Evolutionary conservation across 2,113 vertebrate genomes (phyloP), one percentile per base, ranked within the genome.

Genomic region (Ranitomeya variabilis): DNA sequence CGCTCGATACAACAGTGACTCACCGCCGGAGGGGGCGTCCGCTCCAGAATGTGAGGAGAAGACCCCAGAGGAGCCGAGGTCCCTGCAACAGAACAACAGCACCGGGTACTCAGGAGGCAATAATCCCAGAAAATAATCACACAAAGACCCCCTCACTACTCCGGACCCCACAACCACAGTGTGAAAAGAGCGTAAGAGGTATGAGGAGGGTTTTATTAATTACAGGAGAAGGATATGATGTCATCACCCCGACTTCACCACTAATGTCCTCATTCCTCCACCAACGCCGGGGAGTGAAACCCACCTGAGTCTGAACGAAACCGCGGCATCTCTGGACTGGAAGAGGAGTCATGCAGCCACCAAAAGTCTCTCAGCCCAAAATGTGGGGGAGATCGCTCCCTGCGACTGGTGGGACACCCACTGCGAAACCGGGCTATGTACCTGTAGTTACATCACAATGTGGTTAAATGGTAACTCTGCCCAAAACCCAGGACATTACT

Each of bases 361-460:
- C 97, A 97, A 90, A 97, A 96, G 23, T 93, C 91, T 57, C 84
- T 89, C n/a, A 90, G 92, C 90, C 84, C 64, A 87, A 19, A 77
- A n/a, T 54, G 90, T 90, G 0, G 91, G 80, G 26, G 87, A 77
- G 69, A 90, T 18, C 96, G 95, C 31, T 97, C 95, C 86, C 94
- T 93, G 82, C 95, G 93, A 91, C 96, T 97, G 86, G 93, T 94
- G 9, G 97, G 97, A 57, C 60, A 94, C 89, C 96, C 96, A 23
- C 93, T 93, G 64, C 96, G 96, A 92, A 98, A 98, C 60, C 96
- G 94, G 4, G 96, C 95, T 54, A 97, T 91, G 73, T 96, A 97
- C 91, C 97, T 98, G 90, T 1, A 73, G 16, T 19, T 19, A 6
- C 67, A 31, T 31, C 67, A 71, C 9, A 71, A 67, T 23, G 8